phyloP scores from a whole-genome alignment of 2,797 vertebrate species.

The Hypotaenidia okinawae region DNA sequence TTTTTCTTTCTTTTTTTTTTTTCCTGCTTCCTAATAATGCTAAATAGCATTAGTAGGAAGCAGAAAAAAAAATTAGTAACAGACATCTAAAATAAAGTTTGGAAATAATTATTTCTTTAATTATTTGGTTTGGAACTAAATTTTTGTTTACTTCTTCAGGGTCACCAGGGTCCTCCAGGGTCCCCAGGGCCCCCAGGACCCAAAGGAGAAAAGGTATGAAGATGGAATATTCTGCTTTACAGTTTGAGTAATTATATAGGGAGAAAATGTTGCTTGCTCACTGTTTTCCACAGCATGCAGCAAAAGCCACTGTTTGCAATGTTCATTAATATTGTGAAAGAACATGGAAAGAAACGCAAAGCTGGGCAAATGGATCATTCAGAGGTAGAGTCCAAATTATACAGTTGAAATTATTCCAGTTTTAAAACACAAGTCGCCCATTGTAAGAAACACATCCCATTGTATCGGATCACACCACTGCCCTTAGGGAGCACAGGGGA shows the following conservation, averaged over 20 bases:
- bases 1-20: too few relatives aligned
- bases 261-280: background rate
- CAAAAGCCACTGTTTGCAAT: background rate
- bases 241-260: background rate
- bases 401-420: background rate
- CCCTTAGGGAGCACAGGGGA: background rate
- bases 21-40: too few relatives aligned
- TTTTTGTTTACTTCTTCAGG: conserved; percentile 77
- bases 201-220: conserved; percentile 95
- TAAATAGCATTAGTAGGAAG: background rate
- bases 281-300: background rate
- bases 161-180: conserved; percentile 87
- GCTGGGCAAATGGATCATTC: background rate
- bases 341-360: background rate
- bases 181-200: conserved; percentile 87
- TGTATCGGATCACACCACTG: background rate
- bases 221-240: background rate
- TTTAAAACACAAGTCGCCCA: background rate
- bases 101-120: background rate
- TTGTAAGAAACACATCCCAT: background rate
- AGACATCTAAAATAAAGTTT: background rate
- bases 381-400: background rate
- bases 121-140: conserved; percentile 15
- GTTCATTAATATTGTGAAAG: background rate
- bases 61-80: background rate